phyloP scores from a whole-genome alignment of 30 jellyfish, hydroid and myxozoan species.

The Hydra vulgaris region DNA sequence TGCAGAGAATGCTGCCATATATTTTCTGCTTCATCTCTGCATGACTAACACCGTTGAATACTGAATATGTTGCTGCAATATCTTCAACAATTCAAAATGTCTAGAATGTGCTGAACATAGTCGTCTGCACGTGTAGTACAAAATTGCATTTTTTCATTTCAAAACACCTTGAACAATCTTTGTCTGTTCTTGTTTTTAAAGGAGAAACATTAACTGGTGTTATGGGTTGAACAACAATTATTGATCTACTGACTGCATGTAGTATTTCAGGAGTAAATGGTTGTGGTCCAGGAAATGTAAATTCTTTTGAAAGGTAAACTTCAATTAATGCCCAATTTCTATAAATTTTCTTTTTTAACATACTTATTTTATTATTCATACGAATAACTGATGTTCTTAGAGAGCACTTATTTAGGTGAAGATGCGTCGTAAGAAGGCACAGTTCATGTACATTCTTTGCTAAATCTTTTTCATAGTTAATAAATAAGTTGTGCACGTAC shows the following conservation, averaged over 20 bases:
- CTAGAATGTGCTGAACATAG: slow-evolving; percentile 27
- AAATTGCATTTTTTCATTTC: not conserved
- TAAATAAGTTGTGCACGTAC: not conserved
- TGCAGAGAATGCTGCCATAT: not conserved
- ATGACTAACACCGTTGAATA: slow-evolving; percentile 5
- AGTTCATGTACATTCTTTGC: not conserved
- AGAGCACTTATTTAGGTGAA: not conserved
- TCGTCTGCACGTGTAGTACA: slow-evolving; percentile 24
- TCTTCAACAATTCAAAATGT: slow-evolving; percentile 27
- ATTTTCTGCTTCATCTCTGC: slow-evolving; percentile 13
- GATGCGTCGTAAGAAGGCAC: not conserved
- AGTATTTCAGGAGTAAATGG: not conserved
- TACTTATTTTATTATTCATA: not conserved
- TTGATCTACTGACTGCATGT: not conserved
- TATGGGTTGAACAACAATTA: not conserved
- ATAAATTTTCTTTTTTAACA: not conserved
- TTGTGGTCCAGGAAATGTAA: not conserved
- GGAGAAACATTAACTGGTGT: not conserved
- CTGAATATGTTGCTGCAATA: slow-evolving; percentile 17
- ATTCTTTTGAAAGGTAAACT: not conserved
- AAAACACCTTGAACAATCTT: not conserved
- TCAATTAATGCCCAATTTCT: not conserved
- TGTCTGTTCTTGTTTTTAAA: not conserved
- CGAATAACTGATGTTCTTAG: not conserved
- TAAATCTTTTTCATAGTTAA: not conserved